These are phyloP conservation scores for Oreochromis grahami DNA, from an alignment of 2,797 vertebrate genomes.

Conservation along the genomic window DNA sequence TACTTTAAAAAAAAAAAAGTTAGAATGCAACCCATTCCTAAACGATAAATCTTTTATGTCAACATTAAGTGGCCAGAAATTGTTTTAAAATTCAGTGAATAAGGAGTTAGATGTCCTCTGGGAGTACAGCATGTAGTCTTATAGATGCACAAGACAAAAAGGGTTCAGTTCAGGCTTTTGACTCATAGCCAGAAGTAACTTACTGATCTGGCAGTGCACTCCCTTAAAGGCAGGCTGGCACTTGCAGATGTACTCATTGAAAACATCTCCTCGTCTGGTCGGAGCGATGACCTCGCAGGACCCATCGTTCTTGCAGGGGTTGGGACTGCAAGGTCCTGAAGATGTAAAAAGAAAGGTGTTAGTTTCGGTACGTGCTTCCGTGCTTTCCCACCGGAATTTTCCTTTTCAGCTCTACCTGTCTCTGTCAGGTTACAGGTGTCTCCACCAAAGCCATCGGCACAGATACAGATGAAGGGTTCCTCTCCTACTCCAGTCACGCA, in stretches of 20 bases:
- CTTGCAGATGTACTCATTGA: constrained; percentile 86
- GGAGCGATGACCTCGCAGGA: constrained; percentile 75
- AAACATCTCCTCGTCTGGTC: constrained; percentile 85
- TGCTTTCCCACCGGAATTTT: background rate
- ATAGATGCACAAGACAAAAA: background rate
- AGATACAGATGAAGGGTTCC: constrained; percentile 87
- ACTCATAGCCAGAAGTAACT: constrained; percentile 55
- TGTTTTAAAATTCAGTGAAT: background rate
- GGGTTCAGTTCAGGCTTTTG: background rate
- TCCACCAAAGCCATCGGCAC: constrained; percentile 84
- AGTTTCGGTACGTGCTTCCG: fast-evolving
- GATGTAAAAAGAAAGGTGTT: background rate
- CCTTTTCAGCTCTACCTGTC: constrained; percentile 72
- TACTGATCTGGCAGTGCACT: constrained; percentile 88
- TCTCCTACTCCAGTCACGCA: constrained; percentile 82
- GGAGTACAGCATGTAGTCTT: background rate
- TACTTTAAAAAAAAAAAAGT: background rate
- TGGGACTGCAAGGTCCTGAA: constrained; percentile 87
- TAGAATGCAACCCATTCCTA: background rate
- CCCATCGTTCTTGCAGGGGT: constrained; percentile 86
- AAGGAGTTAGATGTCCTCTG: background rate
- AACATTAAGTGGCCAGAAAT: background rate
- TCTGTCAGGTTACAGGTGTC: constrained; percentile 88
- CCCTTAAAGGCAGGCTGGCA: constrained; percentile 86
- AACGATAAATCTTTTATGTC: background rate